Evolutionary conservation across 1,140 invertebrate species (phyloP).

Genomic region (Drosophila carrolli): DNA sequence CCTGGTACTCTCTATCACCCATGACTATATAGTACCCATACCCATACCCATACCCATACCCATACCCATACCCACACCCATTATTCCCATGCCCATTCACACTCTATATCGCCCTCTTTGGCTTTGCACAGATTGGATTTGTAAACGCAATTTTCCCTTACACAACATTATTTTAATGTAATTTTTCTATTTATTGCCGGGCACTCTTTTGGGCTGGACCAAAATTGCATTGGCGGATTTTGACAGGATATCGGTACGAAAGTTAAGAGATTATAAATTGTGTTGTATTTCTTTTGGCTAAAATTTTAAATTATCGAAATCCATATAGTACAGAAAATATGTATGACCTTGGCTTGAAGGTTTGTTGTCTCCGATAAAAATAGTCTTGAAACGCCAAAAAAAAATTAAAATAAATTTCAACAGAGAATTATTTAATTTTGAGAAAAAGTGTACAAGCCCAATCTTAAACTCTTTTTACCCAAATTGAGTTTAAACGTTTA

Average conservation of each 20-base stretch:
- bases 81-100: neutral
- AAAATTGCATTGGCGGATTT: neutral
- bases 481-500: no score
- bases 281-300: no score
- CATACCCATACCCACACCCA: neutral
- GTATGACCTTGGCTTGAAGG: no score
- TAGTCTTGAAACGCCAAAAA: no score
- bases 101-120: neutral
- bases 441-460: no score
- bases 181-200: slow-evolving; percentile 45
- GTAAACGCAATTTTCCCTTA: slow-evolving; percentile 59
- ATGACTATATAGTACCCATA: neutral
- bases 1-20: neutral
- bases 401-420: no score
- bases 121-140: slow-evolving; percentile 51
- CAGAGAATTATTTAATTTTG: no score
- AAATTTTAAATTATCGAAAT: no score
- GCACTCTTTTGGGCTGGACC: slow-evolving; percentile 32
- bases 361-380: no score
- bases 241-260: neutral
- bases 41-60: neutral
- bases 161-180: slow-evolving; percentile 62
- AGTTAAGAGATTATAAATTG: neutral
- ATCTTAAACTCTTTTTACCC: no score
- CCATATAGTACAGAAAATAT: no score